These are phyloP conservation scores for Haemorhous mexicanus DNA, from an alignment of 2,113 vertebrate species.

Conservation along the genomic window DNA sequence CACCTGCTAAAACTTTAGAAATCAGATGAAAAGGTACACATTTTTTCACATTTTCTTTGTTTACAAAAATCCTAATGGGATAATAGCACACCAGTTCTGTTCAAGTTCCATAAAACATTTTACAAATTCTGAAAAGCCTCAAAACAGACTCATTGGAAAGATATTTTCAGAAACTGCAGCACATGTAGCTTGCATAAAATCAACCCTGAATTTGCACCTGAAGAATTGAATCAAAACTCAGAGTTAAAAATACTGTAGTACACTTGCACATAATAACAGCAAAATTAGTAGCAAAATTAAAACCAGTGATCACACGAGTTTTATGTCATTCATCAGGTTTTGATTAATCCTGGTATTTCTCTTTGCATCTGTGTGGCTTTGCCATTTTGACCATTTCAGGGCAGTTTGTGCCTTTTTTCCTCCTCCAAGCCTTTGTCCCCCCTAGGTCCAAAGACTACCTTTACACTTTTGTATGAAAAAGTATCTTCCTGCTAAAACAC, in stretches of 20 bases:
- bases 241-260: neutral
- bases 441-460: neutral
- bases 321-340: neutral
- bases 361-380: neutral
- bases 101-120: neutral
- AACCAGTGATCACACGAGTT: fast-evolving
- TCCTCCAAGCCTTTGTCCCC: neutral
- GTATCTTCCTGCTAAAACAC: neutral
- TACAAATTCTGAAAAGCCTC: neutral
- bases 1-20: neutral
- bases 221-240: neutral
- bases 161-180: neutral
- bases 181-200: neutral
- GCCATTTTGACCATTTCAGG: neutral
- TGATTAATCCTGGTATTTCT: neutral
- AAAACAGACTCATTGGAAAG: fast-evolving
- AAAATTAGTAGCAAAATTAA: neutral
- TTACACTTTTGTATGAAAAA: neutral
- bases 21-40: neutral
- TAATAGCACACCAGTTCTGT: fast-evolving
- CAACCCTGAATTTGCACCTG: neutral
- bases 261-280: neutral
- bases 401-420: neutral
- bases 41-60: neutral
- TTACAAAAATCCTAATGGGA: neutral